phyloP scores from a whole-genome alignment of 2,888 invertebrate genomes.

The Drosophila buzzatii region DNA sequence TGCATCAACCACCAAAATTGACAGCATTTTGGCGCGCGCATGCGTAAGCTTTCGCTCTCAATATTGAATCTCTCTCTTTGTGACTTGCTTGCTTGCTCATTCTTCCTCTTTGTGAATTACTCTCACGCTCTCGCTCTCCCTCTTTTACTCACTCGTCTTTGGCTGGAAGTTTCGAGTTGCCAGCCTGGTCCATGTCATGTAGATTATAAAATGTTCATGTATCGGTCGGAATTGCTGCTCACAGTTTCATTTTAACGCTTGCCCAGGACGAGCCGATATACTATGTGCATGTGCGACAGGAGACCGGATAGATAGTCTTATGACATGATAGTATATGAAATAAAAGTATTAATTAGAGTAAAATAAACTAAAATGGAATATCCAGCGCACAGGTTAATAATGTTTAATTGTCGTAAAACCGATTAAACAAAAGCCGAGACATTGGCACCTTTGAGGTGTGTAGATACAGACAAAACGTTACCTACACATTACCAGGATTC shows the following conservation, averaged over 20 bases:
- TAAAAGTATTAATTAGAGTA: constrained; percentile 17
- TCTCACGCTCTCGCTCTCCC: constrained; percentile 12
- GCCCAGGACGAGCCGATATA: constrained; percentile 64
- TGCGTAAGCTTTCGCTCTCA: constrained; percentile 55
- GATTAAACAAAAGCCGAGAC: constrained; percentile 29
- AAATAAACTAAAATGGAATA: not conserved
- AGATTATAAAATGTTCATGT: constrained; percentile 54
- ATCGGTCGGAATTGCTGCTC: constrained; percentile 45
- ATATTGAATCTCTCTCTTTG: constrained; percentile 9
- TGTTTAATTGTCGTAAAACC: not conserved
- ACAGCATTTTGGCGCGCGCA: constrained; percentile 76
- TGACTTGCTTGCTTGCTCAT: constrained; percentile 17
- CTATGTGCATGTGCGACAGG: constrained; percentile 32
- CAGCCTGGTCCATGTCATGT: constrained; percentile 45
- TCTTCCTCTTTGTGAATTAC: constrained; percentile 30
- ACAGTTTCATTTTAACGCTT: constrained; percentile 63
- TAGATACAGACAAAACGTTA: constrained; percentile 58
- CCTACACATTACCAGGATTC: constrained; percentile 54
- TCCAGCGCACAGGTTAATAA: not conserved
- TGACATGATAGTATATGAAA: not conserved
- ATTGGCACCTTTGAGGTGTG: constrained; percentile 41
- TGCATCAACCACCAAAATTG: constrained; percentile 57
- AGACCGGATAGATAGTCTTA: constrained; percentile 24
- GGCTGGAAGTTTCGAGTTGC: constrained; percentile 54
- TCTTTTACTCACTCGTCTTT: constrained; percentile 16